phyloP scores from a whole-genome alignment of 2,888 invertebrate species.

The Lasioglossum figueresi region DNA sequence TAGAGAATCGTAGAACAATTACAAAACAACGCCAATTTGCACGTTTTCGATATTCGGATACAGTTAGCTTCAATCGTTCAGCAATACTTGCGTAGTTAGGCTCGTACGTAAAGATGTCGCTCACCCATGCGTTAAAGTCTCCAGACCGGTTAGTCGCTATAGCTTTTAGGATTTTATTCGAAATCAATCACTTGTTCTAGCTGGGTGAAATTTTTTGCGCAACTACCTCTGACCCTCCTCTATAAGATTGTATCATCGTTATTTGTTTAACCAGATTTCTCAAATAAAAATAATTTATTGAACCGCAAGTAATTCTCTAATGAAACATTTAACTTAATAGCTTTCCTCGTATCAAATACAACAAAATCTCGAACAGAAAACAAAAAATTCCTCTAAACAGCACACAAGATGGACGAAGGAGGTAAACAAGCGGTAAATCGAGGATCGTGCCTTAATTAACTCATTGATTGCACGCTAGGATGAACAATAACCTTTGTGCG shows the following conservation, averaged over 20 bases:
- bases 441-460: constrained; percentile 60
- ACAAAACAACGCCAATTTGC: not conserved
- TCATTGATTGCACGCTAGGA: constrained; percentile 68
- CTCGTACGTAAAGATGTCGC: not conserved
- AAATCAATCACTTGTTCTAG: not conserved
- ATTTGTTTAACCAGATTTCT: not conserved
- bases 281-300: not conserved
- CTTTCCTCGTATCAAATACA: not conserved
- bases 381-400: not conserved
- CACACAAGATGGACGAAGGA: not conserved
- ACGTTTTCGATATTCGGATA: not conserved
- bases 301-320: not conserved
- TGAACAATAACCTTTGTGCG: constrained; percentile 64
- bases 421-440: constrained; percentile 29
- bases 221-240: no score
- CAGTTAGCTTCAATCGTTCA: not conserved
- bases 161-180: not conserved
- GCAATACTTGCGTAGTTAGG: not conserved
- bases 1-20: not conserved
- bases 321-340: not conserved
- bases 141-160: not conserved
- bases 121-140: not conserved
- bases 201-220: not conserved
- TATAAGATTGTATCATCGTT: not conserved
- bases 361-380: not conserved